Conservation (phyloP, 37 sponge, comb jelly and placozoan genomes). For the Crambe crambe region DNA sequence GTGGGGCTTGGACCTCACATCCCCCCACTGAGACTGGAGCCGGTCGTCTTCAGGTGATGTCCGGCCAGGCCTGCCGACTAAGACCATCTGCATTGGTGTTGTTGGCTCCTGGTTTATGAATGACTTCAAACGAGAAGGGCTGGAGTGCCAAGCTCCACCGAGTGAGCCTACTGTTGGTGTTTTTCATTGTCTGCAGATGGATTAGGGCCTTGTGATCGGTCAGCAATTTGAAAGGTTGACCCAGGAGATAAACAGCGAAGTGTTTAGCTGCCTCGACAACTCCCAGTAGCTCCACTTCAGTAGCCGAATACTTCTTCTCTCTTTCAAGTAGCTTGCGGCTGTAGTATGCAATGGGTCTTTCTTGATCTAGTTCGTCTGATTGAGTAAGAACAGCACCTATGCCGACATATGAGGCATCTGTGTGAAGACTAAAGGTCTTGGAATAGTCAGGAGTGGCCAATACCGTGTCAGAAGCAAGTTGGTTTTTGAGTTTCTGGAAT, state of each 20-base stretch:
- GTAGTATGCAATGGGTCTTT: neutral
- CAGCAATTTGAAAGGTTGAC: neutral
- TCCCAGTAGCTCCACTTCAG: neutral
- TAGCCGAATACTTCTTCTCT: neutral
- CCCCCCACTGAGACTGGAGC: no score
- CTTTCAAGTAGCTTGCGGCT: neutral
- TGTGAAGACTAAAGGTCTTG: neutral
- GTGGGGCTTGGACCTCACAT: no score
- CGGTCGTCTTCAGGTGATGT: no score
- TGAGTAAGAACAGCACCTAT: neutral
- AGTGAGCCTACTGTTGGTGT: neutral
- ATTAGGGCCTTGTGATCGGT: neutral
- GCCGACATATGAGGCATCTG: neutral
- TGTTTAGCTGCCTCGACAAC: neutral
- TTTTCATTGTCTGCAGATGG: neutral
- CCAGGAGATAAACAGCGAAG: neutral
- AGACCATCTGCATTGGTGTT: neutral
- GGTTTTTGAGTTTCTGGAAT: neutral
- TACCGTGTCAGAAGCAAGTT: neutral
- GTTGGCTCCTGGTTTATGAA: neutral
- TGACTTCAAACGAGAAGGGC: neutral
- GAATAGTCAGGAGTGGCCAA: neutral
- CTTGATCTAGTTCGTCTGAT: neutral
- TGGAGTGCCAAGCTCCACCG: neutral
- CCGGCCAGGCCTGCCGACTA: neutral